phyloP scores from a whole-genome alignment of 2,888 invertebrate genomes.

The Scaptomyza parva region DNA sequence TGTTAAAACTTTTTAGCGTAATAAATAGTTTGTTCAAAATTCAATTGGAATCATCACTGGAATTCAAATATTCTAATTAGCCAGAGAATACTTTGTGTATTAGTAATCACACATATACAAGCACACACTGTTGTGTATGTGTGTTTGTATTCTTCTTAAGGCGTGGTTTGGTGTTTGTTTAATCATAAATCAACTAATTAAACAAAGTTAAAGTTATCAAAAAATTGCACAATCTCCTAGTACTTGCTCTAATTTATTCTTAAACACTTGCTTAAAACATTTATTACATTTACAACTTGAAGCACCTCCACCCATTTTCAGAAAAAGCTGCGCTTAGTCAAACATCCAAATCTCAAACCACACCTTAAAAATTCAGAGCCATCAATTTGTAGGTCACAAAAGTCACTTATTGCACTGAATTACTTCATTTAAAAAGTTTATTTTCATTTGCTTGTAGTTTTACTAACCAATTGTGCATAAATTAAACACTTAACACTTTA shows the following conservation, averaged over 20 bases:
- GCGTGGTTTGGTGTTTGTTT: slow-evolving; percentile 56
- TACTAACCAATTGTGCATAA: slow-evolving; percentile 36
- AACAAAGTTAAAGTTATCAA: neutral
- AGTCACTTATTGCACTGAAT: neutral
- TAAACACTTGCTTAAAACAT: neutral
- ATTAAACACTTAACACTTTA: slow-evolving; percentile 28
- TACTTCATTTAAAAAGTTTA: neutral
- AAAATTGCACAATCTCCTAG: neutral
- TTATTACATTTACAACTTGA: neutral
- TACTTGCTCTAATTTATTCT: neutral
- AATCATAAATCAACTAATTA: slow-evolving; percentile 17
- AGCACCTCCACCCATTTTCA: slow-evolving; percentile 48
- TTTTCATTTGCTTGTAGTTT: neutral
- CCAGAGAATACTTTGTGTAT: slow-evolving; percentile 13
- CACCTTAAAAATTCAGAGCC: slow-evolving; percentile 65
- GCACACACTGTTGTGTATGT: slow-evolving; percentile 17
- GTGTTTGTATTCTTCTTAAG: slow-evolving; percentile 42
- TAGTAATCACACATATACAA: slow-evolving; percentile 36
- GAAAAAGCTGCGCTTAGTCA: slow-evolving; percentile 56
- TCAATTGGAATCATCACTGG: neutral
- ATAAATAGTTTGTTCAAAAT: too few species aligned
- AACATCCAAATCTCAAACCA: slow-evolving; percentile 56
- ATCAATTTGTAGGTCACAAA: neutral
- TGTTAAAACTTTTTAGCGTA: neutral
- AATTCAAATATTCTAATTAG: neutral